These are phyloP conservation scores for Taurulus bubalis DNA, from an alignment of 2,113 vertebrate genomes.

Conservation along the genomic window DNA sequence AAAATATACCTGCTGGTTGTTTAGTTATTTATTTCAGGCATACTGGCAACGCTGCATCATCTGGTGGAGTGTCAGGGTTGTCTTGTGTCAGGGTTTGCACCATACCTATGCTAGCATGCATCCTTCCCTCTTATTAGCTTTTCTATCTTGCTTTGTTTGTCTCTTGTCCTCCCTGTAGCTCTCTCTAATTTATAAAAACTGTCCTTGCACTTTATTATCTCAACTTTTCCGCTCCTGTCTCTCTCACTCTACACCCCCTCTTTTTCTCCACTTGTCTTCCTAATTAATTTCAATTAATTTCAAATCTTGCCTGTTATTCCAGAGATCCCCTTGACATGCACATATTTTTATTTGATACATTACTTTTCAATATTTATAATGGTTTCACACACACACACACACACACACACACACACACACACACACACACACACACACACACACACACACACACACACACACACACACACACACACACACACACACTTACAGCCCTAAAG, in stretches of 20 bases:
- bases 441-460: background rate
- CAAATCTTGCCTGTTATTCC: conserved; percentile 31
- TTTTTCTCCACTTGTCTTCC: conserved; percentile 37
- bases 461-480: background rate
- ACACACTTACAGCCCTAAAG: background rate
- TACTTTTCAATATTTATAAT: background rate
- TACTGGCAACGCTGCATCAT: background rate
- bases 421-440: background rate
- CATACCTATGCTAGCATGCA: conserved; percentile 13
- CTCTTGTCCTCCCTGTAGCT: conserved; percentile 19
- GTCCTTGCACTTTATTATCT: conserved; percentile 49
- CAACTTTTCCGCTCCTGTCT: background rate
- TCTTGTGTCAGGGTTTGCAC: conserved; percentile 5
- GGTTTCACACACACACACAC: background rate
- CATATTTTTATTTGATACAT: background rate
- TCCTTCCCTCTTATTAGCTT: background rate
- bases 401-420: background rate
- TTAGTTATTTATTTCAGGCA: background rate
- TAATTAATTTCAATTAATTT: conserved; percentile 51
- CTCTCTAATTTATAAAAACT: conserved; percentile 54
- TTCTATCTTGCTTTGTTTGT: conserved; percentile 7
- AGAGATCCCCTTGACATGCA: background rate
- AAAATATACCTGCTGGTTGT: conserved; percentile 6
- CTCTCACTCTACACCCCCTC: background rate
- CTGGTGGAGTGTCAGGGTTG: background rate